These are phyloP conservation scores for Alouatta palliata DNA, from an alignment of 2,113 vertebrate genomes.

Conservation along the genomic window DNA sequence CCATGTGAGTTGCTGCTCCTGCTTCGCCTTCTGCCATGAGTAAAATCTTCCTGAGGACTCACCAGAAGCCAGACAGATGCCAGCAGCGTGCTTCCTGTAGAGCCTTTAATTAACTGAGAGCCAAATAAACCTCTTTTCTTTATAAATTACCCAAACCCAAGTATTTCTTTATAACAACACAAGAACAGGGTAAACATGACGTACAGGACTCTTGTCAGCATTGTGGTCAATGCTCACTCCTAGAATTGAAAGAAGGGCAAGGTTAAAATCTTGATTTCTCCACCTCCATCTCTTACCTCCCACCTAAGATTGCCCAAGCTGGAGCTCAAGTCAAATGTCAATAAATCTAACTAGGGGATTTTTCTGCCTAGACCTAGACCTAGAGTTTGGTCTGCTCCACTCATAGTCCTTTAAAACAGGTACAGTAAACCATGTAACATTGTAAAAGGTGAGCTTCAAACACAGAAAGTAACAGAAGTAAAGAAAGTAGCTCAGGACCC, in stretches of 20 bases:
- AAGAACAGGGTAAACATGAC: neutral
- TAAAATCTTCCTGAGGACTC: too few species aligned
- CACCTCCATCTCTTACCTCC: neutral
- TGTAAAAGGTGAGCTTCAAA: neutral
- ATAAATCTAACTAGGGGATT: neutral
- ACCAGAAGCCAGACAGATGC: too few species aligned
- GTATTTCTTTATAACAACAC: too few species aligned
- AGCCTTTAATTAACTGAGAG: too few species aligned
- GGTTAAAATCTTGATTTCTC: neutral
- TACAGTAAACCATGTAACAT: neutral
- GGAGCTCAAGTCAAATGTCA: neutral
- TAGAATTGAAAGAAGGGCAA: neutral
- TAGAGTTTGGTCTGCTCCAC: neutral
- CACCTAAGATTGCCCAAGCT: neutral
- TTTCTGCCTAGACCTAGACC: too few species aligned
- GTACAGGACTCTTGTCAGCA: neutral
- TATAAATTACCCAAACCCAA: too few species aligned
- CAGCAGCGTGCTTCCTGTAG: too few species aligned
- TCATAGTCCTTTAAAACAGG: neutral
- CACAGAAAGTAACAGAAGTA: neutral
- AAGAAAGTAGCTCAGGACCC: neutral
- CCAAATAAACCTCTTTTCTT: too few species aligned
- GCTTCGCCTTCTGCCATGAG: too few species aligned
- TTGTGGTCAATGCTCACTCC: neutral
- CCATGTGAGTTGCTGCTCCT: too few species aligned